phyloP scores from a whole-genome alignment of 1,140 invertebrate genomes.

The Drosophila parabipectinata region DNA sequence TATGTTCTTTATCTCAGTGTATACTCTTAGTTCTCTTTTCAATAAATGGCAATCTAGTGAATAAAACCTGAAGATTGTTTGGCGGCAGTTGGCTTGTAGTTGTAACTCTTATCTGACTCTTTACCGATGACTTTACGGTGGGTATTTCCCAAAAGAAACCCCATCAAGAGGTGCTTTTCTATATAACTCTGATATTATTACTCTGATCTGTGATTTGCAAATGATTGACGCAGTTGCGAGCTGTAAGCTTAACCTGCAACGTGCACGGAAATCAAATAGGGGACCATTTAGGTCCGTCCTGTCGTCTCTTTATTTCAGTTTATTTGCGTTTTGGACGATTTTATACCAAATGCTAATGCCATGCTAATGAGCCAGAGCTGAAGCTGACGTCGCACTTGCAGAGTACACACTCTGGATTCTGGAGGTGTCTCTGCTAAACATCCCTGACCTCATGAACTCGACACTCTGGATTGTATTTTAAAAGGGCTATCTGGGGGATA shows the following conservation, averaged over 20 bases:
- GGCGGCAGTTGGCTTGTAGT: constrained; percentile 2
- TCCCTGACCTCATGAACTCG: constrained; percentile 39
- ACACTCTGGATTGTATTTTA: constrained; percentile 30
- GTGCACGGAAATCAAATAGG: constrained; percentile 31
- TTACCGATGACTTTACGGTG: constrained; percentile 29
- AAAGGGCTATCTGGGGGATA: constrained; percentile 13
- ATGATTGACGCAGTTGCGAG: constrained; percentile 28
- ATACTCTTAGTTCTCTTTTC: constrained; percentile 9
- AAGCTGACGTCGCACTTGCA: constrained; percentile 44
- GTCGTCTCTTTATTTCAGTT: constrained; percentile 5
- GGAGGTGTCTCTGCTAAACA: constrained; percentile 21
- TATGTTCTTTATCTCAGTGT: too few species aligned
- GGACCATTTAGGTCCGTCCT: too few species aligned
- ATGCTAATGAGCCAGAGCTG: constrained; percentile 32
- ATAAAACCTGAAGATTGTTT: constrained; percentile 20
- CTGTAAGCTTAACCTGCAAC: constrained; percentile 16
- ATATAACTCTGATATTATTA: background rate
- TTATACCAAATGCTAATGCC: constrained; percentile 35
- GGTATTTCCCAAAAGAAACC: constrained; percentile 34
- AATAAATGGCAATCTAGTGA: constrained; percentile 9
- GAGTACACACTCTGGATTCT: background rate
- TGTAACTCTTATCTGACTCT: constrained; percentile 27
- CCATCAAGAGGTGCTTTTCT: too few species aligned
- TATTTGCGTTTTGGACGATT: constrained; percentile 48
- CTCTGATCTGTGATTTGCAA: constrained; percentile 4